Evolutionary conservation across 2,888 invertebrate species (phyloP), one percentile per base, ranked within the genome.

Genomic region (Podabrus alpinus): DNA sequence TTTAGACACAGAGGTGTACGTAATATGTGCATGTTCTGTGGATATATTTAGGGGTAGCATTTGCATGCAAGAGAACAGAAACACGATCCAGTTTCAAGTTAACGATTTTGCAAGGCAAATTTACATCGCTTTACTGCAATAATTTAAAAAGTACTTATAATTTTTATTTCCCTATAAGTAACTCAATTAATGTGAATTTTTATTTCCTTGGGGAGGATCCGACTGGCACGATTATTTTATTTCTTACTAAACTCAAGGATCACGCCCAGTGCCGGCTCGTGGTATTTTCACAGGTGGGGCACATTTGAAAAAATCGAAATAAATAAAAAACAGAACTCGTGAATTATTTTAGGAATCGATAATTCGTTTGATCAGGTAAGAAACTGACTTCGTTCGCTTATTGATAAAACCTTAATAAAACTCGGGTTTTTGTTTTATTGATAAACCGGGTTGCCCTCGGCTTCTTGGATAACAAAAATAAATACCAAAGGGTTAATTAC

Each of bases 1-100:
- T 85, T 85, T 85, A 84, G 84, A 84, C 84, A 84, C 85, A 84
- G 84, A 85, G 84, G 85, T 85, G 84, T 83, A 83, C 85, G 84
- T 85, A 84, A 85, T 85, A 84, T 83, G 83, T 84, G 84, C 82
- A 83, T 81, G 84, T 83, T 81, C 80, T 69, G 76, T 77, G 81
- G 81, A 82, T 83, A 83, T 83, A 81, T 80, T 79, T 82, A 80
- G 81, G 29, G 81, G 81, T 79, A 77, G 83, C 79, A 80, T 82
- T 82, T 81, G 82, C 80, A 82, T 81, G 79, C 79, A 82, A 78
- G 80, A 79, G 81, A 79, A 80, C 81, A 81, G 79, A 70, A 66
- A 16, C 15, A 10, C 15, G 45, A 64, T 70, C 19, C 66, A 24
- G 66, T 62, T 24, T 66, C 66, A 67, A 67, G 16, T 69, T 69